phyloP scores from a whole-genome alignment of 1,140 invertebrate species.

The Drosophila melanogaster region DNA sequence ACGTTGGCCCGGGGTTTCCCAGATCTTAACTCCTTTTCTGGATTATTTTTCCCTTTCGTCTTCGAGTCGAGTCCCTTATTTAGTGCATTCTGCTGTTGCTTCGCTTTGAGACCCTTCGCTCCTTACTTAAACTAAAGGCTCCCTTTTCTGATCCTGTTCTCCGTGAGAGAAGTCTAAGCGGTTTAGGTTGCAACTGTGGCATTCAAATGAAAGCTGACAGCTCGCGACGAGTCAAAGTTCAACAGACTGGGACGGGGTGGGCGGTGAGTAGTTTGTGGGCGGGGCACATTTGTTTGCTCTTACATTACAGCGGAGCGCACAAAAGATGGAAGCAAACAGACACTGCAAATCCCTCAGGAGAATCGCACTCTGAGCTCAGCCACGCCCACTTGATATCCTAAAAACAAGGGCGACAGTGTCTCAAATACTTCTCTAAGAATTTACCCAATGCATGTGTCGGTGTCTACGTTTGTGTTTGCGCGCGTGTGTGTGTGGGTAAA shows the following conservation, averaged over 20 bases:
- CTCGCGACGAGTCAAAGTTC: constrained; percentile 61
- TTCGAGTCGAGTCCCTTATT: constrained; percentile 17
- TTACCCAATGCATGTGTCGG: constrained; percentile 26
- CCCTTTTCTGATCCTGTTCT: constrained; percentile 62
- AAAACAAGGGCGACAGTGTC: constrained; percentile 54
- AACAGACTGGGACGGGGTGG: constrained; percentile 54
- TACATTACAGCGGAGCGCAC: constrained; percentile 64
- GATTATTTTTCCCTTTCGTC: constrained; percentile 4
- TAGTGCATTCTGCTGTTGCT: constrained; percentile 19
- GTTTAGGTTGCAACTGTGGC: constrained; percentile 56
- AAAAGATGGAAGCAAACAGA: constrained; percentile 26
- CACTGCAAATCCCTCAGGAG: constrained; percentile 63
- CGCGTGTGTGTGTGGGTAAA: constrained; percentile 22
- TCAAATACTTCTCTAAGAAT: constrained; percentile 77
- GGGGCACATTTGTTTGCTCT: constrained; percentile 54
- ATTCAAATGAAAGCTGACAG: constrained; percentile 49
- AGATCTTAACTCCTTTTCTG: constrained; percentile 14
- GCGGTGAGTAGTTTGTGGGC: constrained; percentile 3
- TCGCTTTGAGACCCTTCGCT: constrained; percentile 2
- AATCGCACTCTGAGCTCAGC: constrained; percentile 36
- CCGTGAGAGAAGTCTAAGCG: constrained; percentile 66
- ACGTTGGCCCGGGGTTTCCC: constrained; percentile 31
- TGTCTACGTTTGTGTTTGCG: background rate
- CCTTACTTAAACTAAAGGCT: constrained; percentile 29
- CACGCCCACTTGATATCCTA: constrained; percentile 64